phyloP scores from a whole-genome alignment of 2,113 vertebrate species.

The Macroglossus sobrinus region DNA sequence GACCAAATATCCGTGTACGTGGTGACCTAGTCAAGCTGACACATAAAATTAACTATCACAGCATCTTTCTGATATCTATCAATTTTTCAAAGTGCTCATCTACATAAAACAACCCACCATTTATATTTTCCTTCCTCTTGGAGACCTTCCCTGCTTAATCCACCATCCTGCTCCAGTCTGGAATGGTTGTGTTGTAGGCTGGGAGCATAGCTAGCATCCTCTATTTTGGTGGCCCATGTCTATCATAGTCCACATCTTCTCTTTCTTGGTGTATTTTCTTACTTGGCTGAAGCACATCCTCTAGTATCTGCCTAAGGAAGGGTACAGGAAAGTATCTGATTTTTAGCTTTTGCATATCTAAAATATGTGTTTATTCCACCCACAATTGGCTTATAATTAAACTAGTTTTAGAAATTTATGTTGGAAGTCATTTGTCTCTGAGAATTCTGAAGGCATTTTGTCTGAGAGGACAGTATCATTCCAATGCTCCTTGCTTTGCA shows the following conservation, averaged over 20 bases:
- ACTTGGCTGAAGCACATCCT: neutral
- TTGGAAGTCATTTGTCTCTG: neutral
- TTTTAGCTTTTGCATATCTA: neutral
- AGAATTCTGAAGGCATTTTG: neutral
- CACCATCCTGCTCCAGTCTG: neutral
- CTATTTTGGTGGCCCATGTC: neutral
- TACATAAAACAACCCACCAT: neutral
- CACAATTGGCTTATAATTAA: neutral
- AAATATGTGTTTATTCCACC: neutral
- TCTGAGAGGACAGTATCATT: neutral
- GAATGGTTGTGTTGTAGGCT: neutral
- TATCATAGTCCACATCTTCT: neutral
- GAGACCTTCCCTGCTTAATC: neutral
- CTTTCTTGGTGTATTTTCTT: neutral
- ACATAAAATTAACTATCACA: neutral
- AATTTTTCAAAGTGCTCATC: neutral
- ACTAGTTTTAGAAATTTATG: neutral
- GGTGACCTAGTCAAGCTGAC: neutral
- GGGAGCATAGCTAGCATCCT: neutral
- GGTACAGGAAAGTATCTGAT: neutral
- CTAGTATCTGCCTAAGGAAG: neutral
- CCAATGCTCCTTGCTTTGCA: neutral
- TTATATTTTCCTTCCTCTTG: neutral
- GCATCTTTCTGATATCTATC: neutral
- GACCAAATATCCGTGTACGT: neutral